Evolutionary conservation across 92 coral and sea anemone species (phyloP).

Genomic region (Paragorgia papillata): DNA sequence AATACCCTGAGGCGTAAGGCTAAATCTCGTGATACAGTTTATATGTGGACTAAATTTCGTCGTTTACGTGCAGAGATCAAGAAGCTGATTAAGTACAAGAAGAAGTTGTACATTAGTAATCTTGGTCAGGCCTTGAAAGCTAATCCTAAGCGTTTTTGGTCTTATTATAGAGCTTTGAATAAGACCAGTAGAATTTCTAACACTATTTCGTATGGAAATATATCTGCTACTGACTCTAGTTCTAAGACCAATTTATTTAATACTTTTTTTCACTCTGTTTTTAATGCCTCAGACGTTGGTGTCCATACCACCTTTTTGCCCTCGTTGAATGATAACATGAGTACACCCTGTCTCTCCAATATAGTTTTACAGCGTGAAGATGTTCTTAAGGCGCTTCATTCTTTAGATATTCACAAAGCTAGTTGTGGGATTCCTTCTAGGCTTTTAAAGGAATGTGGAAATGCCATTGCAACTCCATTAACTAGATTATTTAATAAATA

Average conservation of each 20-base stretch:
- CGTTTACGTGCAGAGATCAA: constrained; percentile 47
- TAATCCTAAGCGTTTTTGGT: constrained; percentile 60
- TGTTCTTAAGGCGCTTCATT: constrained; percentile 16
- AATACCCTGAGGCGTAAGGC: constrained; percentile 24
- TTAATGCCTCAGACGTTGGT: constrained; percentile 13
- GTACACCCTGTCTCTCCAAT: constrained; percentile 9
- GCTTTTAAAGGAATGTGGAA: constrained; percentile 15
- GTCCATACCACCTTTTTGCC: constrained; percentile 6
- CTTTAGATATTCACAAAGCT: constrained; percentile 18
- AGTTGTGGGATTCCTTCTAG: constrained; percentile 25
- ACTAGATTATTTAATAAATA: constrained; percentile 9
- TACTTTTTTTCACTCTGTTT: constrained; percentile 45
- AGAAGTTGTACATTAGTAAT: constrained; percentile 39
- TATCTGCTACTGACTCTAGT: constrained; percentile 19
- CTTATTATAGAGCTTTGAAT: constrained; percentile 38
- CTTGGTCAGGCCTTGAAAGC: constrained; percentile 46
- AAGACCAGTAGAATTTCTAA: constrained; percentile 53
- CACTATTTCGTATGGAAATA: constrained; percentile 28
- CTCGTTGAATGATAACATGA: constrained; percentile 7
- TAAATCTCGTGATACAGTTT: constrained; percentile 44
- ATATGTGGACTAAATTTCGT: constrained; percentile 44
- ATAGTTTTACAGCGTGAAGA: constrained; percentile 2
- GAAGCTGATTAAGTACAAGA: constrained; percentile 44
- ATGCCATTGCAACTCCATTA: constrained; percentile 8
- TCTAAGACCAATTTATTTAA: constrained; percentile 53